Evolutionary conservation across 2,888 invertebrate species (phyloP), one percentile per base, ranked within the genome.

Genomic region (Orchesella flavescens): DNA sequence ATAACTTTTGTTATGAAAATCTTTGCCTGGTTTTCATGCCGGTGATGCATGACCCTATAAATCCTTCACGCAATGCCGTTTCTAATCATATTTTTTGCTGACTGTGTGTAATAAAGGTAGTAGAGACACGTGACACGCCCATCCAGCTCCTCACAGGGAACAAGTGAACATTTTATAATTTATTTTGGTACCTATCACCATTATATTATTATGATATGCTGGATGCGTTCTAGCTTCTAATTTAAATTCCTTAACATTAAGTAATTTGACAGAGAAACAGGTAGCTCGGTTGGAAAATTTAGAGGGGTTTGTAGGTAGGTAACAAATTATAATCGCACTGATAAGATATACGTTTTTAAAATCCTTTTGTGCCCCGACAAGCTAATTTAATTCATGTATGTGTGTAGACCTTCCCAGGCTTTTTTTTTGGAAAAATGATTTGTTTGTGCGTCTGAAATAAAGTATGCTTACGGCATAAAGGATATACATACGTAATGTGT

Each of bases 211-310:
- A 34, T 12, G 12, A 44, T 10, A 75, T 75, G 65, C 63, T 65
- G 63, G 49, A 75, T 75, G 75, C 75, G 65, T 75, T 74, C 74
- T 44, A 63, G 61, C 44, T 75, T 75, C 49, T 65, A 75, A 75
- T 75, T 65, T 75, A 65, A 49, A 49, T 65, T 65, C 13, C 44
- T 17, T 17, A 44, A 17, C 4, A 44, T 23, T 65, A 24, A 3
- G 43, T 65, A 65, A 65, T 65, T 65, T 65, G 65, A 65, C 43
- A 17, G 17, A 3, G n/a, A 43, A 65, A 63, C 43, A 61, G 61
- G 61, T 61, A 61, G 24, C 10, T 7, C 21, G 57, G 21, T 57
- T 53, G 15, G 4, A 3, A 53, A 3, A 49, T 3, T 1, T 49
- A 12, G 49, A 15, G 2, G 3, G 49, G 49, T 49, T n/a, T 44